Evolutionary conservation across 2,888 invertebrate genomes (phyloP).

Genomic region (Nemurella pictetii): DNA sequence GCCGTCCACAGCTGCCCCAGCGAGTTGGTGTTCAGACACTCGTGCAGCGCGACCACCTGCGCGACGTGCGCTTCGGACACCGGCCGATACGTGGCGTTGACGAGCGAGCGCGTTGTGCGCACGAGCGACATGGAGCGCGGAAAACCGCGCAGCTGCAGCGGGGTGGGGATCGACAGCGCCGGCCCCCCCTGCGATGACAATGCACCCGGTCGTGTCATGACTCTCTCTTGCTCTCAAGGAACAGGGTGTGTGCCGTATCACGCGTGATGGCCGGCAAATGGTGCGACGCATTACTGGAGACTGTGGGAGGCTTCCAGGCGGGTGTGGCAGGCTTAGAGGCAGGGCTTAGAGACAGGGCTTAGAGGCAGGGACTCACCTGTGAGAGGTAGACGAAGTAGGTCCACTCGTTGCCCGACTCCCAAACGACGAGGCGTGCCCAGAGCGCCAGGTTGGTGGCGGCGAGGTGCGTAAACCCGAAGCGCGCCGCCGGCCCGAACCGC

Average conservation of each 20-base stretch:
- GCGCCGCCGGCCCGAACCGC: slow-evolving; percentile 55
- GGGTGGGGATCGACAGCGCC: slow-evolving; percentile 48
- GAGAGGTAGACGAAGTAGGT: slow-evolving; percentile 55
- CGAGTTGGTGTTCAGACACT: slow-evolving; percentile 58
- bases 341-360: no score
- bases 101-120: slow-evolving; percentile 47
- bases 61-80: slow-evolving; percentile 55
- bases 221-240: no score
- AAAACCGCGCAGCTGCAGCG: slow-evolving; percentile 53
- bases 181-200: slow-evolving; percentile 34
- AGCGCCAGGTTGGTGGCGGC: slow-evolving; percentile 59
- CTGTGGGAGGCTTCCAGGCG: no score
- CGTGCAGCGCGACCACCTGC: slow-evolving; percentile 56
- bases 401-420: slow-evolving; percentile 60
- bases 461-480: slow-evolving; percentile 59
- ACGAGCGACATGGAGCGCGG: slow-evolving; percentile 50
- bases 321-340: no score
- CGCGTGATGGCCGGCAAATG: no score
- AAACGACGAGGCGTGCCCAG: slow-evolving; percentile 57
- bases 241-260: no score
- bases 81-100: slow-evolving; percentile 49
- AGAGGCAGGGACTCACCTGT: slow-evolving; percentile 44
- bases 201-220: no score
- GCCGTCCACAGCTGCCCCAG: slow-evolving; percentile 59
- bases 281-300: no score